These are phyloP conservation scores for Adineta ricciae DNA, from an alignment of 2,888 invertebrate genomes.

Conservation along the genomic window DNA sequence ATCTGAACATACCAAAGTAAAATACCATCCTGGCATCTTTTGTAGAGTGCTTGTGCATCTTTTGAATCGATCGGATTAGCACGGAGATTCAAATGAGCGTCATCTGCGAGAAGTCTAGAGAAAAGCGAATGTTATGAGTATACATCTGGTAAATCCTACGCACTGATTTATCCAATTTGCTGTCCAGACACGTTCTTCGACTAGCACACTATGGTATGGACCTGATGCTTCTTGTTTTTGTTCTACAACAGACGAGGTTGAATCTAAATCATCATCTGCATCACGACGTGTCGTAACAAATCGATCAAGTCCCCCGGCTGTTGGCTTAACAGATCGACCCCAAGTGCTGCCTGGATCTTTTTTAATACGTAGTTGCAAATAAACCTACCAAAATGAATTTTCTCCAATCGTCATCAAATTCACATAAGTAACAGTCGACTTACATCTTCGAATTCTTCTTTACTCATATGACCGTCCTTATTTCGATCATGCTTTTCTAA, in stretches of 20 bases:
- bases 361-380: background rate
- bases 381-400: background rate
- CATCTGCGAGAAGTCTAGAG: conserved; percentile 60
- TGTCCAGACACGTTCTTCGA: background rate
- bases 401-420: too few species aligned
- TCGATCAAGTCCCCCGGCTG: background rate
- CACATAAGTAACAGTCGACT: background rate
- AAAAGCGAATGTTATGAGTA: too few species aligned
- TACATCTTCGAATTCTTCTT: conserved; percentile 5
- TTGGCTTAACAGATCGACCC: background rate
- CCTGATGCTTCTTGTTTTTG: background rate
- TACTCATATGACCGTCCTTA: background rate
- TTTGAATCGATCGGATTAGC: conserved; percentile 66
- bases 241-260: background rate
- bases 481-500: background rate
- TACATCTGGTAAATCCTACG: background rate
- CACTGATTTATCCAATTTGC: background rate
- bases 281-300: background rate
- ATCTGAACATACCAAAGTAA: conserved; percentile 65
- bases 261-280: background rate
- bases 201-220: background rate
- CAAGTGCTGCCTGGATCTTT: background rate
- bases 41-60: conserved; percentile 79
- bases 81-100: conserved; percentile 62
- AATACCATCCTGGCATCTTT: conserved; percentile 87